Conservation (phyloP, 1,140 invertebrate genomes). For the Uloborus diversus region DNA sequence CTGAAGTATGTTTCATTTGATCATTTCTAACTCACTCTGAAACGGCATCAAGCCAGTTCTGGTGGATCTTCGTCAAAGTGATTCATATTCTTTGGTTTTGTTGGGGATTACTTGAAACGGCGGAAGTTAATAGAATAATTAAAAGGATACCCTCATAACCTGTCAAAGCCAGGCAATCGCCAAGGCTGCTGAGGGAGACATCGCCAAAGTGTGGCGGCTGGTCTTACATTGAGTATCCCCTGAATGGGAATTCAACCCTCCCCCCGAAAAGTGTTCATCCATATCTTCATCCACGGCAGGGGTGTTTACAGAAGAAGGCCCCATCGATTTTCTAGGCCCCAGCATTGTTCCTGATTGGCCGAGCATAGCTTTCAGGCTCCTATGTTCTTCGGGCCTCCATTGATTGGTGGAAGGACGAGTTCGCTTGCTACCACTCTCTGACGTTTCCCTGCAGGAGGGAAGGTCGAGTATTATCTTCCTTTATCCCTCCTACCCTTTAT, state of each 20-base stretch:
- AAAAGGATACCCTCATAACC: too few species aligned
- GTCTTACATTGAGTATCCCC: constrained; percentile 6
- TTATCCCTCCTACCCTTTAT: constrained; percentile 53
- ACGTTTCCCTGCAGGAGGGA: background rate
- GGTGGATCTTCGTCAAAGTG: too few species aligned
- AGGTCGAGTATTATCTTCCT: constrained; percentile 32
- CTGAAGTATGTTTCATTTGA: too few species aligned
- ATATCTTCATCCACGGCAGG: constrained; percentile 47
- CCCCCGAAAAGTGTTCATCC: constrained; percentile 46
- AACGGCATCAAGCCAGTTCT: too few species aligned
- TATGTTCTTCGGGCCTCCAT: constrained; percentile 46
- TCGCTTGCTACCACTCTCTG: background rate
- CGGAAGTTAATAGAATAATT: too few species aligned
- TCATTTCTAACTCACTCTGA: too few species aligned
- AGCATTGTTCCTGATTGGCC: constrained; percentile 55
- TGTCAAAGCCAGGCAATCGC: background rate
- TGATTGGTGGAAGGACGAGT: constrained; percentile 39
- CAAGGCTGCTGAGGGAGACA: background rate
- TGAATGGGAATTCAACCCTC: constrained; percentile 32
- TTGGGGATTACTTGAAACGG: too few species aligned
- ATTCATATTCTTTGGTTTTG: too few species aligned
- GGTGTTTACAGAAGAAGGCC: constrained; percentile 48
- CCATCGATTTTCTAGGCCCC: constrained; percentile 47
- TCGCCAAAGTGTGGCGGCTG: constrained; percentile 35
- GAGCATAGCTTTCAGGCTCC: constrained; percentile 53